Evolutionary conservation across 2,113 vertebrate species (phyloP), one percentile per base, ranked within the genome.

Genomic region (Crypturellus undulatus): DNA sequence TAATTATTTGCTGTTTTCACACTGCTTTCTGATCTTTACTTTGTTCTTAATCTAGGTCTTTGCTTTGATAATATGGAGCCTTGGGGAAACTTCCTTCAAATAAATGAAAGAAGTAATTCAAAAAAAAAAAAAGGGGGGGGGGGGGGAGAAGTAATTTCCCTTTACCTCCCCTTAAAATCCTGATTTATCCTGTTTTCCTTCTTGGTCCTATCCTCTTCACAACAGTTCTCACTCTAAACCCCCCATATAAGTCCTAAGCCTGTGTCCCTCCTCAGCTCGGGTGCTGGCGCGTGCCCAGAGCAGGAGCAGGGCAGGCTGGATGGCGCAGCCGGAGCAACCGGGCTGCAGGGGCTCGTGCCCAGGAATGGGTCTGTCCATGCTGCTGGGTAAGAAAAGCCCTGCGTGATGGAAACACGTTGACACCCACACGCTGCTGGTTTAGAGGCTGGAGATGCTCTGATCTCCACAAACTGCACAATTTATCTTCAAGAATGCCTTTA

Each of bases 281-380:
- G 25, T 70, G 51, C 64, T 70, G 64, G 3, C 43, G 40, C 26
- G 4, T 17, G 30, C 38, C 38, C 25, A 24, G 43, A 11, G 25
- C 28, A 60, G 43, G 62, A 78, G 54, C 2, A 25, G 25, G 40
- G 45, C 45, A 45, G 78, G 70, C 30, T 43, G 40, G 47, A 3
- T 24, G 45, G 38, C 12, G 1, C 47, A 21, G n/a, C 54, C 32
- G 7, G 0, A 0, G 18, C 45, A 0, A 6, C 45, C 19, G 47
- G 38, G 63, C 42, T 43, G 6, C 54, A 58, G 52, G 24, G 22
- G 14, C 34, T 38, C n/a, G 19, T 2, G 3, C 58, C 51, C n/a
- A 34, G 45, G 24, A 63, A 3, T 22, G 13, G 19, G 4, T 32
- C 38, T 54, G 10, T 70, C 38, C 72, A 30, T 62, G 58, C 59